Conservation (phyloP, 2,888 invertebrate genomes). For the Drosophila prolongata region DNA sequence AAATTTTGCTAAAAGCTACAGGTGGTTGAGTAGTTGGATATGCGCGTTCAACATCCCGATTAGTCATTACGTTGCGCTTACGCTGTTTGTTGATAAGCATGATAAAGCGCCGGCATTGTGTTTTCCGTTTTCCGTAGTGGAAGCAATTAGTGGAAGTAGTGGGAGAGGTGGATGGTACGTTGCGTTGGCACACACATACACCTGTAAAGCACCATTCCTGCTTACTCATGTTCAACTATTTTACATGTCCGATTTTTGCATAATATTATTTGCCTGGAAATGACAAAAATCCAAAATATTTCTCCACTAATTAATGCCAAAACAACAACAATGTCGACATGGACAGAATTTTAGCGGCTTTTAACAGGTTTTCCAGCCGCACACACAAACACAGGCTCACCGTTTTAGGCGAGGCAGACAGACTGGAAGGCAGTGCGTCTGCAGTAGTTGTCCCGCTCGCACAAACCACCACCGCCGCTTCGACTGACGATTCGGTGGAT, state of each 20-base stretch:
- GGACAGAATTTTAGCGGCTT: conserved; percentile 74
- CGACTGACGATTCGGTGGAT: conserved; percentile 30
- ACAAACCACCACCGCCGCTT: conserved; percentile 28
- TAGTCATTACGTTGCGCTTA: conserved; percentile 46
- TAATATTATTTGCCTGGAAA: conserved; percentile 68
- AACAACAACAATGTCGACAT: conserved; percentile 67
- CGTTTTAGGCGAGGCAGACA: conserved; percentile 67
- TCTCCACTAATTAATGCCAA: conserved; percentile 73
- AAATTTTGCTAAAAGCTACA: conserved; percentile 16
- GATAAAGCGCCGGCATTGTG: conserved; percentile 72
- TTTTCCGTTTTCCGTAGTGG: conserved; percentile 44
- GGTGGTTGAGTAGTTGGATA: conserved; percentile 26
- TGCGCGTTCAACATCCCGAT: conserved; percentile 16
- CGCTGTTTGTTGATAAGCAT: conserved; percentile 67
- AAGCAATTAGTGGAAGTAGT: conserved; percentile 55
- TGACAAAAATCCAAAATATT: conserved; percentile 74
- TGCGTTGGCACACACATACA: conserved; percentile 36
- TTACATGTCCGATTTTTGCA: conserved; percentile 59
- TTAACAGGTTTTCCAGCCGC: conserved; percentile 77
- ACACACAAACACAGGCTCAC: conserved; percentile 52
- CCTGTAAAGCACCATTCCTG: conserved; percentile 14
- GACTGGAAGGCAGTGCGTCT: conserved; percentile 61
- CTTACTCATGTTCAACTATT: conserved; percentile 55
- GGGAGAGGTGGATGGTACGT: conserved; percentile 26
- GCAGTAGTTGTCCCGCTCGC: conserved; percentile 56